Base-by-base conservation (phyloP, 1,140 invertebrate species). In the Trachymyrmex septentrionalis region DNA sequence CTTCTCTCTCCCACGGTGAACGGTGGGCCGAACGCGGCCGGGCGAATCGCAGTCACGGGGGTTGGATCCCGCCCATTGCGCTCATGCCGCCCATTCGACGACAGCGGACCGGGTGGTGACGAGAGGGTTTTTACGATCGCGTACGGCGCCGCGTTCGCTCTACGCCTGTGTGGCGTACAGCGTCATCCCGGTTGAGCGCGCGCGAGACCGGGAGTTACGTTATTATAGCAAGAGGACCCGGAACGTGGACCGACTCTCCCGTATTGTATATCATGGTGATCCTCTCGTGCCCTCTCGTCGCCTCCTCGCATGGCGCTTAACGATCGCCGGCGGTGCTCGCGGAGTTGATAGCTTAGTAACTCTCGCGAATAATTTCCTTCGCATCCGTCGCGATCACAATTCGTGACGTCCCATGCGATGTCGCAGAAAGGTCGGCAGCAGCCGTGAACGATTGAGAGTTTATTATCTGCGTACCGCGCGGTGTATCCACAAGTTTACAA, bases 241-340 rank as follows among this genome's bases (percentile, higher is more conserved):
- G 85, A 66, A 85, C 61, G 38, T 44, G 76, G 44, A 89, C 44
- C 48, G 64, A 64, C 81, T 50, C 59, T 59, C 82, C 19, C 55
- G 34, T 38, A n/a, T 66, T 61, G 50, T n/a, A 76, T 48, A 85
- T 88, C 78, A 89, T 87, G 88, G 69, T 82, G 85, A 85, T 85
- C 76, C 80, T 88, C 87, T 89, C 85, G 85, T 59, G 88, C 88
- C n/a, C n/a, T n/a, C n/a, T n/a, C n/a, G 21, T 87, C 73, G 88
- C 55, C 69, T 86, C 21, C 69, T 86, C 78, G 88, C 85, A 86
- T 77, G 84, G 63, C 87, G 53, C 57, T 77, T 86, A 64, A 86
- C 59, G 44, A 61, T 84, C 80, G 55, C 55, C 80, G 67, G 38
- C 21, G 55, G 38, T 72, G 67, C 38, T 24, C 67, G 34, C 55